Evolutionary conservation across 2,113 vertebrate species (phyloP).

Genomic region (Stictonetta naevosa): DNA sequence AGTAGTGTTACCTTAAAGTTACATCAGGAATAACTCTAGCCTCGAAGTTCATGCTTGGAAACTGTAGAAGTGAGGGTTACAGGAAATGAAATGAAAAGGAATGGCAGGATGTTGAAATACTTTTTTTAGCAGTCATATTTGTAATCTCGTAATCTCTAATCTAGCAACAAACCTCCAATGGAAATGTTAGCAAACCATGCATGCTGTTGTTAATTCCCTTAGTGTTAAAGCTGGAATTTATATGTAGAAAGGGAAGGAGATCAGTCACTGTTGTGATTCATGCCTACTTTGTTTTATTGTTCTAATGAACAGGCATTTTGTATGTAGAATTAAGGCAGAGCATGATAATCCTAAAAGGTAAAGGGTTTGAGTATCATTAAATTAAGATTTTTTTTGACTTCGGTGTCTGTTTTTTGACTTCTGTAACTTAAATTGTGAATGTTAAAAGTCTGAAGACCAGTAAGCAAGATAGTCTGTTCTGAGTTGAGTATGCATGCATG

Average conservation of each 20-base stretch:
- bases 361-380: neutral
- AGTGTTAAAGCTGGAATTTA: neutral
- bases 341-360: neutral
- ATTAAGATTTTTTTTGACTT: neutral
- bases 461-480: neutral
- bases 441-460: neutral
- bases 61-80: neutral
- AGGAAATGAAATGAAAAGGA: conserved; percentile 5
- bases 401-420: neutral
- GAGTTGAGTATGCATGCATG: neutral
- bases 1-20: neutral
- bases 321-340: neutral
- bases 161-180: neutral
- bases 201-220: neutral
- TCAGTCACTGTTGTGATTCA: neutral
- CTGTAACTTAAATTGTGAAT: neutral
- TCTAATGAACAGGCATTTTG: neutral
- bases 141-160: conserved; percentile 21
- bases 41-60: neutral
- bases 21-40: neutral
- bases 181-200: neutral
- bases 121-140: neutral
- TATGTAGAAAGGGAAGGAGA: neutral
- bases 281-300: neutral
- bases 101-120: conserved; percentile 34